These are phyloP conservation scores for Myotis daubentonii DNA, from an alignment of 2,797 vertebrate genomes.

Conservation along the genomic window DNA sequence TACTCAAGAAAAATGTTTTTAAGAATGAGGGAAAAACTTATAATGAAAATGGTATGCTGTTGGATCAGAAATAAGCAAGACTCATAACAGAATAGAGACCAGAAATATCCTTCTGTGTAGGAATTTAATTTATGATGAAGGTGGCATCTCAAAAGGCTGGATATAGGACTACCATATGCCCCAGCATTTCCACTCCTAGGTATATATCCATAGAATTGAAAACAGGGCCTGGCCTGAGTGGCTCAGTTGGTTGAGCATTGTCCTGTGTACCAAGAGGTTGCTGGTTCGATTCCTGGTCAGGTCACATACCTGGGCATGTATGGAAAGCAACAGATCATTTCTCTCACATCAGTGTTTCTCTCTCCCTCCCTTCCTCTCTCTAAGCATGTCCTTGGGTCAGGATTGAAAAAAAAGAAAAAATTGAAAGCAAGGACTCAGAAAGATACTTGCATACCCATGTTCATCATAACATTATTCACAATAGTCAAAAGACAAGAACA, in stretches of 20 bases:
- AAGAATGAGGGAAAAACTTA: not conserved
- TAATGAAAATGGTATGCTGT: not conserved
- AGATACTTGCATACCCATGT: no score
- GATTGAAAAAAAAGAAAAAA: not conserved
- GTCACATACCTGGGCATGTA: not conserved
- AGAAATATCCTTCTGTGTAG: not conserved
- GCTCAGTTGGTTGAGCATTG: no score
- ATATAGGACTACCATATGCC: not conserved
- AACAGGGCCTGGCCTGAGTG: not conserved
- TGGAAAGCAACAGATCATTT: not conserved
- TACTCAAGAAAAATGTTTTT: not conserved
- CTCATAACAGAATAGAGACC: not conserved
- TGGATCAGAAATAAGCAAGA: not conserved
- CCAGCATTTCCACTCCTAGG: not conserved
- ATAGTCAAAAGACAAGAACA: not conserved
- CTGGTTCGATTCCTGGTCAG: not conserved
- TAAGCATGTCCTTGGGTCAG: not conserved
- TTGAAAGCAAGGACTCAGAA: no score
- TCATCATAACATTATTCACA: not conserved
- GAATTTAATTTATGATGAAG: constrained; percentile 18
- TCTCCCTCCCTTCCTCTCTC: not conserved
- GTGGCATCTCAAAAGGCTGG: not conserved
- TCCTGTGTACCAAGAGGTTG: not conserved
- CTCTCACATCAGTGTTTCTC: not conserved
- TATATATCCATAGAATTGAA: not conserved